Percentiles rank a stretch among this genome's conserved stretches.
Evolutionary conservation across 2,888 invertebrate species (phyloP).

Genomic region (Caenorhabditis sp.): DNA sequence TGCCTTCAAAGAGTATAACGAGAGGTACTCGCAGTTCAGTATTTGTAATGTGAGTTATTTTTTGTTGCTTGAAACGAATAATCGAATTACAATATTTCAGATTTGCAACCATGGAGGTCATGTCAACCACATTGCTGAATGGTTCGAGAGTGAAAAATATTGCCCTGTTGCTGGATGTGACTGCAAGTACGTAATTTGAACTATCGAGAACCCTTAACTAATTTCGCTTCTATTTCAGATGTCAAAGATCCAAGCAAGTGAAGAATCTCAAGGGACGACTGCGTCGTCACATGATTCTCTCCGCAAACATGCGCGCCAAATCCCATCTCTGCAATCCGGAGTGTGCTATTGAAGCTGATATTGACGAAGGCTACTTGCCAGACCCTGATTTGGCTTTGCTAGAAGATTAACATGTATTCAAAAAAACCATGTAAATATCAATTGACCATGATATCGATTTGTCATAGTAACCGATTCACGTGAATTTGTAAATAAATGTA

Average conservation of each 20-base stretch:
- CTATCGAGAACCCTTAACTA: too few species aligned
- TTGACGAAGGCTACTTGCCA: constrained; percentile 50
- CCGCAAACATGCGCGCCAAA: constrained; percentile 62
- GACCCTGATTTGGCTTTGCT: constrained; percentile 39
- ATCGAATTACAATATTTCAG: constrained; percentile 13
- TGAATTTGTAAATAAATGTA: too few species aligned
- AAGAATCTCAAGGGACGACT: constrained; percentile 41
- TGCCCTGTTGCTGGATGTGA: constrained; percentile 60
- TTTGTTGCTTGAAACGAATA: neutral
- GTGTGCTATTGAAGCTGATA: constrained; percentile 52
- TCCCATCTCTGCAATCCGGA: constrained; percentile 61
- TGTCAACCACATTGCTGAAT: constrained; percentile 43
- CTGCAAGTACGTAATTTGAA: constrained; percentile 41
- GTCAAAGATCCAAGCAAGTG: constrained; percentile 14
- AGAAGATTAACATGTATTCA: neutral
- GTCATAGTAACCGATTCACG: too few species aligned
- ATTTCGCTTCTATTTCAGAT: constrained; percentile 11
- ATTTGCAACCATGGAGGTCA: constrained; percentile 66
- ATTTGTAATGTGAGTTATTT: constrained; percentile 50
- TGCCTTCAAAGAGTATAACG: constrained; percentile 28
- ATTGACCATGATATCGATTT: too few species aligned
- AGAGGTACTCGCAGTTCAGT: constrained; percentile 38
- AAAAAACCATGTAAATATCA: neutral
- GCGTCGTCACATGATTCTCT: constrained; percentile 47
- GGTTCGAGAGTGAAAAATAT: constrained; percentile 45